phyloP scores from a whole-genome alignment of 1,140 invertebrate genomes.

The Drosophila burlai region DNA sequence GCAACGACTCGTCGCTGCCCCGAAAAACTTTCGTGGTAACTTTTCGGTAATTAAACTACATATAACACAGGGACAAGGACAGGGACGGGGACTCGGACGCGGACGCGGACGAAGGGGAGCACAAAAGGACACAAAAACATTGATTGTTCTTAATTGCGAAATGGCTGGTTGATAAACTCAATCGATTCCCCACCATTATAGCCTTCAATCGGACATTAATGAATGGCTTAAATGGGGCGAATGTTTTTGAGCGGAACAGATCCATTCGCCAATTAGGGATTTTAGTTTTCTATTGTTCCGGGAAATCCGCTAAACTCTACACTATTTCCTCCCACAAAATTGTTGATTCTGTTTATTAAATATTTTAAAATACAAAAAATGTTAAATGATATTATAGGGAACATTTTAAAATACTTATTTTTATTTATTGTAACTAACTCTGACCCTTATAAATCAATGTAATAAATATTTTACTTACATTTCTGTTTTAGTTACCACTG shows the following conservation, averaged over 20 bases:
- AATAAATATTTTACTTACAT: neutral
- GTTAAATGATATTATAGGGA: neutral
- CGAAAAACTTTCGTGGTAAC: slow-evolving; percentile 24
- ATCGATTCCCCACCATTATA: slow-evolving; percentile 29
- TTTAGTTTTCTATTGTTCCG: slow-evolving; percentile 11
- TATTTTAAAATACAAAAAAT: neutral
- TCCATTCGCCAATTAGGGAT: slow-evolving; percentile 15
- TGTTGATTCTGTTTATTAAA: too few species aligned
- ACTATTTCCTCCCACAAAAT: neutral
- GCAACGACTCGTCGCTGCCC: slow-evolving; percentile 14
- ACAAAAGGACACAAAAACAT: slow-evolving; percentile 40
- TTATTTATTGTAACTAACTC: neutral
- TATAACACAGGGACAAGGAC: neutral
- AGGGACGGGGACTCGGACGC: too few species aligned
- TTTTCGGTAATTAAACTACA: slow-evolving; percentile 49
- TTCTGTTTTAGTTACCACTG: neutral
- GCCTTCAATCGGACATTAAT: slow-evolving; percentile 31
- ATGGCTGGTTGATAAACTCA: slow-evolving; percentile 44
- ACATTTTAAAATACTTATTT: too few species aligned
- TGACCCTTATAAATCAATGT: neutral
- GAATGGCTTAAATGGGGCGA: slow-evolving; percentile 24
- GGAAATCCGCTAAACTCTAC: neutral
- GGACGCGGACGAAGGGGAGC: too few species aligned
- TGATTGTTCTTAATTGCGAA: slow-evolving; percentile 48
- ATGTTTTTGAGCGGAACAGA: slow-evolving; percentile 25